phyloP scores from a whole-genome alignment of 2,888 invertebrate genomes.

The Thymelicus lineola region DNA sequence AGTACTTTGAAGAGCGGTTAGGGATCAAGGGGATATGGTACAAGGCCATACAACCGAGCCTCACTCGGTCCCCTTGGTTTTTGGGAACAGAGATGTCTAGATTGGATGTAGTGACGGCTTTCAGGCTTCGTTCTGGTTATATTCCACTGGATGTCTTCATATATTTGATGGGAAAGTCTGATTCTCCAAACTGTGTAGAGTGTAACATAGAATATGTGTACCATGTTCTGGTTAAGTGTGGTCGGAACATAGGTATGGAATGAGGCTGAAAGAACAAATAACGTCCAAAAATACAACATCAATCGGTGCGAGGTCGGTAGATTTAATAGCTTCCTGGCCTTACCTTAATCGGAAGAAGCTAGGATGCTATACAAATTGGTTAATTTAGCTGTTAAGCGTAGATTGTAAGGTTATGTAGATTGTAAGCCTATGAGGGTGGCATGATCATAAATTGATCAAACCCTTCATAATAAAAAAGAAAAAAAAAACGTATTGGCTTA shows the following conservation, averaged over 20 bases:
- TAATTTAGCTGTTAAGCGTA: not conserved
- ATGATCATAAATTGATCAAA: too few species aligned
- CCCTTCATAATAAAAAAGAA: too few species aligned
- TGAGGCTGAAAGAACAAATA: not conserved
- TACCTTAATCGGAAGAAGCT: not conserved
- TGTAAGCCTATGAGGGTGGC: too few species aligned
- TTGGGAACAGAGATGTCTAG: not conserved
- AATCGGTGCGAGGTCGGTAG: not conserved
- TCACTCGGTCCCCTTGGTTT: too few species aligned
- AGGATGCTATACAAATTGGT: not conserved
- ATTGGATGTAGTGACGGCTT: not conserved
- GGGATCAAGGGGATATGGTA: too few species aligned
- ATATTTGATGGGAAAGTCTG: not conserved
- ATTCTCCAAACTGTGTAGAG: not conserved
- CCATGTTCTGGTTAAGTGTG: not conserved
- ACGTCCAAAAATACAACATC: not conserved
- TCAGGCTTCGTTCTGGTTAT: not conserved
- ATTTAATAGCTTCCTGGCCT: not conserved
- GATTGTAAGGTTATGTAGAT: not conserved
- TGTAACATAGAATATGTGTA: not conserved
- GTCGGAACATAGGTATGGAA: not conserved
- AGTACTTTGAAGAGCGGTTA: too few species aligned
- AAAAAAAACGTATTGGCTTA: too few species aligned
- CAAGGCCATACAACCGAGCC: too few species aligned
- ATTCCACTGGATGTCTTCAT: not conserved